These are phyloP conservation scores for Meghimatium bilineatum DNA, from an alignment of 2,888 invertebrate species.

Conservation along the genomic window DNA sequence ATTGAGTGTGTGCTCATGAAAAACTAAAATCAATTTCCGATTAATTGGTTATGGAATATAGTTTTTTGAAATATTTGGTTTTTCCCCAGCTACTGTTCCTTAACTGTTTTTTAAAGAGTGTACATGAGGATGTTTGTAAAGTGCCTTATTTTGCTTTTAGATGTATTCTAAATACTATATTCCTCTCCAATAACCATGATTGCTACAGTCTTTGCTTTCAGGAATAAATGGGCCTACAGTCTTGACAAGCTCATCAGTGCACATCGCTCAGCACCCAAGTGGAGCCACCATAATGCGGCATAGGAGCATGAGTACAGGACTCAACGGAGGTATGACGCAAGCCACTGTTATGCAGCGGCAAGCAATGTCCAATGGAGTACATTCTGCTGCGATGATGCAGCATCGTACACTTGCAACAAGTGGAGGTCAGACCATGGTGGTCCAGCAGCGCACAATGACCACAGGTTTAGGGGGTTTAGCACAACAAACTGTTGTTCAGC, in stretches of 20 bases:
- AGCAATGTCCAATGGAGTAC: slow-evolving; percentile 37
- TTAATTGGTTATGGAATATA: too few species aligned
- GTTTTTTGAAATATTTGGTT: too few species aligned
- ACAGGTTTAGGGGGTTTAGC: slow-evolving; percentile 38
- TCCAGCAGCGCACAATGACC: slow-evolving; percentile 42
- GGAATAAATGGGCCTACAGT: slow-evolving; percentile 32
- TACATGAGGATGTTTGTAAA: too few species aligned
- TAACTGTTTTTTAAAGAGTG: too few species aligned
- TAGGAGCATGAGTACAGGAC: slow-evolving; percentile 39
- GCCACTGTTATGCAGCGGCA: slow-evolving; percentile 39
- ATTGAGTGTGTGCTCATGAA: too few species aligned
- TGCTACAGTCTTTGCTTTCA: not conserved
- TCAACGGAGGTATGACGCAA: slow-evolving; percentile 33
- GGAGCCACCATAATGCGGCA: slow-evolving; percentile 44
- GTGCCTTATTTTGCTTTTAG: too few species aligned
- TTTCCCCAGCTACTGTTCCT: too few species aligned
- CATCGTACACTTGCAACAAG: slow-evolving; percentile 39
- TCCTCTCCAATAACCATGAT: too few species aligned
- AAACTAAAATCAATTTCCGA: too few species aligned
- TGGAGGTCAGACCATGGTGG: slow-evolving; percentile 39
- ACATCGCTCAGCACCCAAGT: slow-evolving; percentile 37
- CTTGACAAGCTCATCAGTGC: slow-evolving; percentile 36
- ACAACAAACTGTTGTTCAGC: slow-evolving; percentile 40
- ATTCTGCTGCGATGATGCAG: slow-evolving; percentile 36
- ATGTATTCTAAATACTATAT: too few species aligned